Conservation (phyloP, 2,797 vertebrate genomes). For the Ambastaia sidthimunki region DNA sequence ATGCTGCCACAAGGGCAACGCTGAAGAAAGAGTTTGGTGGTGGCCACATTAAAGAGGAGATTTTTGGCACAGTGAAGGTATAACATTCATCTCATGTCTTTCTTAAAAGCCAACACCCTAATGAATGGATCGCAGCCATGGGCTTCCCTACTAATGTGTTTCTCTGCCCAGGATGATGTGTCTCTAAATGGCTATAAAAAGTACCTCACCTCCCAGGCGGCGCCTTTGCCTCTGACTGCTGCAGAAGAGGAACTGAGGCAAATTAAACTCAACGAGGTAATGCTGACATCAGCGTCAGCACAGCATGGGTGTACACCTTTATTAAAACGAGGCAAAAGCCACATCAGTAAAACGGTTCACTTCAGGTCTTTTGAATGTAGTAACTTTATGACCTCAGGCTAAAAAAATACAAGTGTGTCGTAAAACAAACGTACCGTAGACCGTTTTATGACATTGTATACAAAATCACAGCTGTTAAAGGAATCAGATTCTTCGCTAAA, state of each 20-base stretch:
- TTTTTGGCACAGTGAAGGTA: conserved; percentile 87
- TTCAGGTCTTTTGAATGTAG: conserved; percentile 15
- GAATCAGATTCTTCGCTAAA: neutral
- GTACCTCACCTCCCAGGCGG: conserved; percentile 80
- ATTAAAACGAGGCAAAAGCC: conserved; percentile 14
- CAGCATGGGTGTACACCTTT: conserved; percentile 25
- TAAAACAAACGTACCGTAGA: neutral
- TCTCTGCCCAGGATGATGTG: conserved; percentile 81
- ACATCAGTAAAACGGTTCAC: neutral
- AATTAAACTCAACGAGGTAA: conserved; percentile 88
- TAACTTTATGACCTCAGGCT: neutral
- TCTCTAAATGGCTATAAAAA: conserved; percentile 85
- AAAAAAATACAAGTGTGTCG: neutral
- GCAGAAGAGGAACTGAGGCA: conserved; percentile 88
- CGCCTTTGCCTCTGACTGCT: conserved; percentile 84
- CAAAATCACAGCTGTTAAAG: no score
- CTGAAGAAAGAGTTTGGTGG: conserved; percentile 91
- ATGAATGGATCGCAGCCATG: neutral
- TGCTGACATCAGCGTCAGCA: conserved; percentile 5
- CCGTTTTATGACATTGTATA: neutral
- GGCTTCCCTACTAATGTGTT: conserved; percentile 20
- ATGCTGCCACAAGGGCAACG: conserved; percentile 87
- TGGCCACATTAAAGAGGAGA: conserved; percentile 88
- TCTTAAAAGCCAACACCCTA: neutral
- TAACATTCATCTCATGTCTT: neutral